Evolutionary conservation across 1,140 invertebrate genomes (phyloP).

Genomic region (Ptiloglossa arizonensis): DNA sequence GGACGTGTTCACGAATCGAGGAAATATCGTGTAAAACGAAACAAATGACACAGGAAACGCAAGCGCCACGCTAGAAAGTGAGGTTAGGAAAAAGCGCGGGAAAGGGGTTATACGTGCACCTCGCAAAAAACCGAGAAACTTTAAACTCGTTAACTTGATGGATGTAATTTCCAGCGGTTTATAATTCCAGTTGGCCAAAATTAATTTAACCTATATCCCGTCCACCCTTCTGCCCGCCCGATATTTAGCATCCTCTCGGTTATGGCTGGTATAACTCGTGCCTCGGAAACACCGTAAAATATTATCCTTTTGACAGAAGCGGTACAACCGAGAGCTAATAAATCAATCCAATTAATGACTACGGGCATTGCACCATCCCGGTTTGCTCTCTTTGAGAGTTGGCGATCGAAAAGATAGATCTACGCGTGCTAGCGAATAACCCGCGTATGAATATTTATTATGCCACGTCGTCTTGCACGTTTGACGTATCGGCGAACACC

Average conservation of each 20-base stretch:
- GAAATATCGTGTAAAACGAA: too few relatives aligned
- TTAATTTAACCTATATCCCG: constrained; percentile 20
- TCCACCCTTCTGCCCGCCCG: neutral
- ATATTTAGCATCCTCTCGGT: constrained; percentile 2
- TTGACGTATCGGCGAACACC: neutral
- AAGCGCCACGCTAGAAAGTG: too few relatives aligned
- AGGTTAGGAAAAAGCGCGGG: too few relatives aligned
- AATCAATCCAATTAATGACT: constrained; percentile 33
- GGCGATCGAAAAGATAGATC: constrained; percentile 16
- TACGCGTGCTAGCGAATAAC: neutral
- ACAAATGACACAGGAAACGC: too few relatives aligned
- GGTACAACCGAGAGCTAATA: constrained; percentile 6
- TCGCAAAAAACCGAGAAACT: too few relatives aligned
- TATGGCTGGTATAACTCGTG: neutral
- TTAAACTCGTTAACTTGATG: too few relatives aligned
- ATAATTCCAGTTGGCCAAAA: neutral
- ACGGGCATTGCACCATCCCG: neutral
- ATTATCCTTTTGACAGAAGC: constrained; percentile 16
- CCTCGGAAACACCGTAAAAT: neutral
- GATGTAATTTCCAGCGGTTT: too few relatives aligned
- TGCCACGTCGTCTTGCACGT: neutral
- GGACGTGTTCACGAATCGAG: too few relatives aligned
- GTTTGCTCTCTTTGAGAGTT: neutral
- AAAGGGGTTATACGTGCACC: too few relatives aligned
- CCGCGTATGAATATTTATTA: constrained; percentile 17